Conservation (phyloP, 1,140 invertebrate species). For the Drosophila repletoides region DNA sequence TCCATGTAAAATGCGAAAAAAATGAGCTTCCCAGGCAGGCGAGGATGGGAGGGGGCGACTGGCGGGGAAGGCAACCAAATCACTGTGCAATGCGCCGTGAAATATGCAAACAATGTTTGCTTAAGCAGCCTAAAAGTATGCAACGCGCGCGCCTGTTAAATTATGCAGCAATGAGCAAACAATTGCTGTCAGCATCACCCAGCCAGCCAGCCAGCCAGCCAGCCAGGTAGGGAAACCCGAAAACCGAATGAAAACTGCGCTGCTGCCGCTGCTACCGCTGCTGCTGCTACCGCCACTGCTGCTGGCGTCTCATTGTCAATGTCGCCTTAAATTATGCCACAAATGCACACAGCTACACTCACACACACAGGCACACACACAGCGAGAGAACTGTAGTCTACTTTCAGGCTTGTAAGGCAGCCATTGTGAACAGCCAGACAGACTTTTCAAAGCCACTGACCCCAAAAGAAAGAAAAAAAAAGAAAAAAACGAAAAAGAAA, state of each 20-base stretch:
- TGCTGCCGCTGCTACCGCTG: conserved; percentile 7
- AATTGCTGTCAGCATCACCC: conserved; percentile 65
- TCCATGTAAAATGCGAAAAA: conserved; percentile 2
- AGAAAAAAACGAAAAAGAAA: background rate
- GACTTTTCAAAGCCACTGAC: conserved; percentile 76
- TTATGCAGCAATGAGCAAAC: conserved; percentile 77
- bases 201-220: too few relatives aligned
- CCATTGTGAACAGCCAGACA: conserved; percentile 48
- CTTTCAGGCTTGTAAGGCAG: conserved; percentile 53
- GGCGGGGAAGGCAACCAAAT: conserved; percentile 38
- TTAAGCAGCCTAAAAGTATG: conserved; percentile 65
- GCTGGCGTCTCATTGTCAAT: conserved; percentile 68
- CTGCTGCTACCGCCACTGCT: background rate
- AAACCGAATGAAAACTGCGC: conserved; percentile 7
- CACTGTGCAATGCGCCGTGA: conserved; percentile 73
- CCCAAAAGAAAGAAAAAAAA: conserved; percentile 46
- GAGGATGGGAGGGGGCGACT: too few relatives aligned
- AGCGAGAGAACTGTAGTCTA: conserved; percentile 50
- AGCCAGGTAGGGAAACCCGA: conserved; percentile 36
- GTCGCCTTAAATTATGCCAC: conserved; percentile 76
- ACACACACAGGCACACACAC: conserved; percentile 10
- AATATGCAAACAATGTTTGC: conserved; percentile 76
- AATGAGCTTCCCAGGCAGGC: background rate
- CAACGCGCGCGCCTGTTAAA: conserved; percentile 51
- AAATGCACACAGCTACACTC: conserved; percentile 24